Evolutionary conservation across 2,797 vertebrate genomes (phyloP), one percentile per base, ranked within the genome.

Genomic region (Molossus molossus): DNA sequence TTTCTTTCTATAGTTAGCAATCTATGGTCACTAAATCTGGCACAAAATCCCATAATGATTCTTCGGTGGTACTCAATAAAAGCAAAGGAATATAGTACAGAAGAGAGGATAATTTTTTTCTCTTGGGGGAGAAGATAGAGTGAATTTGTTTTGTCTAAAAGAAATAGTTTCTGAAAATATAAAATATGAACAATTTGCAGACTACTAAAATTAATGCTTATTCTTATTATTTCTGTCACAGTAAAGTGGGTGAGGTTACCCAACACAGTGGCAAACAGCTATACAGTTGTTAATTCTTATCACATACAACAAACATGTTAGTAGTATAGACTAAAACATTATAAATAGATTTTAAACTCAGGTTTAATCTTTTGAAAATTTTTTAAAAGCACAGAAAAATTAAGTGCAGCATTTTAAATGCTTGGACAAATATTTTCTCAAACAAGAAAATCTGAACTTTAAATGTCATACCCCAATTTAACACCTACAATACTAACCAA

Each of bases 401-500:
- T 92, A 69, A 81, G 73, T 62, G 33, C 65, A 72, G 5, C 67
- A 92, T 87, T 97, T 85, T 60, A 96, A 90, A 75, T 93, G 29
- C 9, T 50, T 88, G 48, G 14, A 84, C 58, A 96, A 92, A 83
- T 90, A 93, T 93, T 93, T 96, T 81, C 72, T 94, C 60, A 85
- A 75, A 73, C 45, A 90, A 95, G 91, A 94, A 95, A 86, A 91
- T 21, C 40, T 94, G 6, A 33, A 94, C 65, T 97, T 87, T 95
- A 29, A 97, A 79, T 88, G n/a, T 79, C 80, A 93, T 72, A 65
- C 37, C 29, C 45, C 82, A 92, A 91, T 72, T 96, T 91, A 92
- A 87, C 62, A 86, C 9, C 76, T 67, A 87, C 2, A 60, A 94
- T 23, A 92, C 60, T 92, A 91, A 95, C 17, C 55, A 80, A 62